Evolutionary conservation across 2,113 vertebrate species (phyloP), one percentile per base, ranked within the genome.

Genomic region (Puntigrus tetrazona): DNA sequence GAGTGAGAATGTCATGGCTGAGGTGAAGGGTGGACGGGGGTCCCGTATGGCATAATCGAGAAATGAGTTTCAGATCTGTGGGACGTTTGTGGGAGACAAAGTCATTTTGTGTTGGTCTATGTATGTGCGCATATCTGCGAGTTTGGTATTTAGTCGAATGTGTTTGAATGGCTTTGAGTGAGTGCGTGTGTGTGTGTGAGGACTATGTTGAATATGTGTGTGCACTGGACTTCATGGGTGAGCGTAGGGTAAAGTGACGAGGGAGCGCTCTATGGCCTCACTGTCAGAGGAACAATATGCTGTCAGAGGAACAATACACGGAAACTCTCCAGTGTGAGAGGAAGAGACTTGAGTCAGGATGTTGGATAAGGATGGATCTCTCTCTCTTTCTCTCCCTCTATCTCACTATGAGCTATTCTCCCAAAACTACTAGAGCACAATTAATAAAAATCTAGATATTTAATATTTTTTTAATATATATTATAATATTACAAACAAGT

Each of bases 221-320:
- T 83, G 81, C 45, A 73, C 67, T 81, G 52, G n/a, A 31, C 34
- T 84, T 11, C 65, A 72, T 84, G 65, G 70, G 67, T 75, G 81
- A 65, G 47, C 73, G 86, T 86, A 80, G 57, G 86, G 70, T 77
- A 76, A 69, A 65, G 41, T 55, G 83, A 43, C 1, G 29, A 14
- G 75, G 55, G 63, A 84, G 85, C 86, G 88, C 88, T 88, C 81
- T 86, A 55, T 70, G 84, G 57, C 61, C 83, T 81, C 72, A 59
- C 78, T 78, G 87, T 22, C 85, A 78, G 0, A 36, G 55, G 55
- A 77, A 77, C 74, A 76, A 76, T 76, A 76, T 31, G 47, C 83
- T 75, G 86, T 16, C 83, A 79, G 1, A 63, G 67, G 22, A 88
- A 94, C 93, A 94, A 94, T 93, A 63, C 84, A 75, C 80, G 93